These are phyloP conservation scores for Sprattus sprattus DNA, from an alignment of 2,113 vertebrate species.

Conservation along the genomic window DNA sequence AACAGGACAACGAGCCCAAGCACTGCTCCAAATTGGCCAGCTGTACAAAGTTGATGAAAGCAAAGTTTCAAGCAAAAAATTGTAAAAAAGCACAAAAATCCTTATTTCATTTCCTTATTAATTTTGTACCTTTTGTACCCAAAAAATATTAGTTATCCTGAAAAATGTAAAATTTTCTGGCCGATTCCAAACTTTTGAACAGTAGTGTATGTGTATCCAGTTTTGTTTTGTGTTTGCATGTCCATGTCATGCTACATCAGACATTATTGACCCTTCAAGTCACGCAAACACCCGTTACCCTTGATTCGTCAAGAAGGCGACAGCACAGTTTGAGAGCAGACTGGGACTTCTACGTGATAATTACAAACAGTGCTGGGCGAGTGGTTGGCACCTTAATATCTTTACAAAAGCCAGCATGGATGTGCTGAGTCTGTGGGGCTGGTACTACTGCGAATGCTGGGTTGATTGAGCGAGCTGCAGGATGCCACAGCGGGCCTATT, in stretches of 20 bases:
- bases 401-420: background rate
- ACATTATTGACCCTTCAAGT: background rate
- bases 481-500: background rate
- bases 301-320: background rate
- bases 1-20: background rate
- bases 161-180: too few species aligned
- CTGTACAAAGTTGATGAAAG: too few species aligned
- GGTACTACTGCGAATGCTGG: background rate
- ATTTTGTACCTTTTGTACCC: too few species aligned
- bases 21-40: background rate
- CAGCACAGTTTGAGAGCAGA: background rate
- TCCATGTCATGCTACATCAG: background rate
- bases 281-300: background rate
- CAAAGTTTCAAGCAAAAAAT: too few species aligned
- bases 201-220: too few species aligned
- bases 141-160: too few species aligned
- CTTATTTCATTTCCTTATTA: too few species aligned
- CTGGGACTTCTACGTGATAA: background rate
- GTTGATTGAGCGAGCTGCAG: background rate
- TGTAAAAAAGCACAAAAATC: too few species aligned
- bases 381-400: background rate
- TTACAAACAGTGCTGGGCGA: background rate
- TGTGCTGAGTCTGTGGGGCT: background rate
- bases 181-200: too few species aligned
- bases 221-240: too few species aligned